Percentiles rank a stretch among this genome's conserved stretches.
phyloP scores from a whole-genome alignment of 2,113 vertebrate genomes.

The Elaphurus davidianus region DNA sequence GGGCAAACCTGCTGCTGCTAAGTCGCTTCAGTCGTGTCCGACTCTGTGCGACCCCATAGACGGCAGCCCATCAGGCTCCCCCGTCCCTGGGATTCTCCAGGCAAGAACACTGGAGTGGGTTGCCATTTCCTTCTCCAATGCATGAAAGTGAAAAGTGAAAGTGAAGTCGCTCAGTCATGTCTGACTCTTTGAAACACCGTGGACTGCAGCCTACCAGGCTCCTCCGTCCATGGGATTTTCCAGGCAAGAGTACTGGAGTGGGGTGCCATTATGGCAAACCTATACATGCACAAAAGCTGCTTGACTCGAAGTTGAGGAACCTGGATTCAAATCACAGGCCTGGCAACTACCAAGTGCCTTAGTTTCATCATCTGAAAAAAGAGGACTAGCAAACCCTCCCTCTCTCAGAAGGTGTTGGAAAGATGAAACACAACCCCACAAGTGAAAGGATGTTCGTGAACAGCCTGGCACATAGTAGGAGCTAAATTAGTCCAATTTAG shows the following conservation, averaged over 20 bases:
- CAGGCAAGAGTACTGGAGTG: too few relatives aligned
- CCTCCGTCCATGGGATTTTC: too few relatives aligned
- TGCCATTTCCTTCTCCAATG: too few relatives aligned
- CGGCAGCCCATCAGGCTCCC: too few relatives aligned
- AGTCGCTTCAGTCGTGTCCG: too few relatives aligned
- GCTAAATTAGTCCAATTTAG: neutral
- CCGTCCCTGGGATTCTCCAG: too few relatives aligned
- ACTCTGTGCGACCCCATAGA: too few relatives aligned
- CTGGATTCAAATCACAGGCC: neutral
- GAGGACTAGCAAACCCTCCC: neutral
- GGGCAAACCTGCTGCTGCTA: neutral
- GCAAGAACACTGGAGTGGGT: too few relatives aligned
- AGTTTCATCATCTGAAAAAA: constrained; percentile 21
- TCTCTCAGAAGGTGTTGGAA: neutral
- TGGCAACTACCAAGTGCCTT: neutral
- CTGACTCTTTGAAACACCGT: too few relatives aligned
- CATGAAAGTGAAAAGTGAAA: too few relatives aligned
- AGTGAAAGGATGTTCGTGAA: neutral
- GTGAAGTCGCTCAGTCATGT: too few relatives aligned
- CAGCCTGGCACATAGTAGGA: neutral
- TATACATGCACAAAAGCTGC: neutral
- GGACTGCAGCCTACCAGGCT: too few relatives aligned
- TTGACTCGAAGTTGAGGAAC: neutral
- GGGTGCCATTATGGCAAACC: neutral
- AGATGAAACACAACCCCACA: neutral